Evolutionary conservation across 2,113 vertebrate genomes (phyloP).

Genomic region (Cottus gobio): DNA sequence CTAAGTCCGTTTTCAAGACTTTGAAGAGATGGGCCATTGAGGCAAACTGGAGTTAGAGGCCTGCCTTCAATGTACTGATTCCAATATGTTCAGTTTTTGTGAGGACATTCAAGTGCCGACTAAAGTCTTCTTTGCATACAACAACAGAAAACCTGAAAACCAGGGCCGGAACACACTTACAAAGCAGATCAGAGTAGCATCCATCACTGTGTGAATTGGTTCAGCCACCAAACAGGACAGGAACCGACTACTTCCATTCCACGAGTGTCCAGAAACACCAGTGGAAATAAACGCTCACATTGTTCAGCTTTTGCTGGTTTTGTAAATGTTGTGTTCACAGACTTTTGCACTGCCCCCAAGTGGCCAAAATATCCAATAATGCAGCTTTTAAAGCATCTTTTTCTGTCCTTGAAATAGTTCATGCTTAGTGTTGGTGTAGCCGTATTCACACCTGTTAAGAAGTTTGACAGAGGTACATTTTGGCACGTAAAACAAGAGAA

Average conservation of each 20-base stretch:
- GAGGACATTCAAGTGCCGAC: background rate
- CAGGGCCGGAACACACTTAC: background rate
- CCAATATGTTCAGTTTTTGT: background rate
- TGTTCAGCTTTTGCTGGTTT: background rate
- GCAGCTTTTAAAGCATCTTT: background rate
- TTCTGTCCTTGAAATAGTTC: constrained; percentile 48
- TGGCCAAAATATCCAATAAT: background rate
- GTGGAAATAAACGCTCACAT: background rate
- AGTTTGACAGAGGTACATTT: constrained; percentile 47
- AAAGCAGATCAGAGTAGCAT: background rate
- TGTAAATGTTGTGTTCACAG: background rate
- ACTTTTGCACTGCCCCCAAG: background rate
- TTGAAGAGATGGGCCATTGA: background rate
- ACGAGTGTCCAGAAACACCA: background rate
- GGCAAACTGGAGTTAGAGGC: background rate
- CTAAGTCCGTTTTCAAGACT: background rate
- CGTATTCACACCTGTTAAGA: constrained; percentile 41
- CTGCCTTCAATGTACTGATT: background rate
- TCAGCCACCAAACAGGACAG: background rate
- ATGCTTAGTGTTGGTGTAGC: background rate
- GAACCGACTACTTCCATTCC: background rate
- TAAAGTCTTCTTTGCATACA: background rate
- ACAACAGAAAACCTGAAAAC: background rate
- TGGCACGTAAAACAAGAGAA: constrained; percentile 46
- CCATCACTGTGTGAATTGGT: background rate